Conservation (phyloP, 2,113 vertebrate genomes). For the Coptodon rendalli region DNA sequence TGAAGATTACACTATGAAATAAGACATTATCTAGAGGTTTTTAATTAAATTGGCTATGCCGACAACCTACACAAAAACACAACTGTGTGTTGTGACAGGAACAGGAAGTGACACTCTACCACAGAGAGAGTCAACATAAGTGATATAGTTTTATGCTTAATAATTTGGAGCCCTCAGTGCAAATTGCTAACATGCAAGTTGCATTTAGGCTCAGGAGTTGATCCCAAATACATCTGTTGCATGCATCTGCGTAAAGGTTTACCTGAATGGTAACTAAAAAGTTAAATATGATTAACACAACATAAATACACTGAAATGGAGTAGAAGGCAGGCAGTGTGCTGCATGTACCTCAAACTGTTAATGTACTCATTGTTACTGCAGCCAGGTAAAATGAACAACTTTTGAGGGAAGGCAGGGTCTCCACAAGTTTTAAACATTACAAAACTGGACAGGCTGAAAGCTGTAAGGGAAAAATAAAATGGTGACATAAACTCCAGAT, state of each 20-base stretch:
- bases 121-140: background rate
- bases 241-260: background rate
- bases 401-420: background rate
- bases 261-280: background rate
- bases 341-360: background rate
- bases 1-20: background rate
- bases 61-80: background rate
- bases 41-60: background rate
- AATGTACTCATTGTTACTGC: background rate
- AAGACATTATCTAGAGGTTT: background rate
- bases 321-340: background rate
- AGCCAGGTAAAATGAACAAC: background rate
- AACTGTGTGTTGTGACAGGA: background rate
- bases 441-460: background rate
- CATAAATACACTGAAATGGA: background rate
- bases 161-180: background rate
- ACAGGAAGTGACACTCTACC: background rate
- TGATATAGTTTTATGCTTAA: background rate
- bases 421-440: background rate
- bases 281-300: background rate
- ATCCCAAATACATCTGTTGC: background rate
- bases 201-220: background rate
- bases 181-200: background rate
- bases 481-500: background rate
- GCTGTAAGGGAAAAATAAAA: background rate